Evolutionary conservation across 2,888 invertebrate species (phyloP).

Genomic region (Melanotus villosus): DNA sequence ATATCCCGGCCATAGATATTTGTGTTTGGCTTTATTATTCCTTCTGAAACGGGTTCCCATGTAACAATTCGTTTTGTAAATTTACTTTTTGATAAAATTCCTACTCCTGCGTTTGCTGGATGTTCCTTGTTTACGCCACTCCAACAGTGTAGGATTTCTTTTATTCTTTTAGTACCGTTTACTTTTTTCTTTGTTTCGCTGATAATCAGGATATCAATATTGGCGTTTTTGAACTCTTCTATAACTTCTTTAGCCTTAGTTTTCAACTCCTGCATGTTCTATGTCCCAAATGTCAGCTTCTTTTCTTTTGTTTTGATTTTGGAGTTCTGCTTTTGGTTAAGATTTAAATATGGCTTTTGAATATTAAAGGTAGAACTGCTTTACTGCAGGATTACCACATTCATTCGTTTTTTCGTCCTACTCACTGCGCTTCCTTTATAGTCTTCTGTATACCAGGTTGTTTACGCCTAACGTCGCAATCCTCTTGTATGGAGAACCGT

Average conservation of each 20-base stretch:
- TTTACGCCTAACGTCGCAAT: too few species aligned
- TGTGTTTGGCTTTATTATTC: background rate
- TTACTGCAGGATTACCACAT: too few species aligned
- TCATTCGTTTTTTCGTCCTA: too few species aligned
- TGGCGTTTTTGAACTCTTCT: background rate
- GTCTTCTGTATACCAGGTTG: too few species aligned
- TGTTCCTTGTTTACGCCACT: conserved; percentile 11
- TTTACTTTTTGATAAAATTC: background rate
- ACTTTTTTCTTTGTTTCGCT: conserved; percentile 9
- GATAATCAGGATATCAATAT: background rate
- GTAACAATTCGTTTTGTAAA: background rate
- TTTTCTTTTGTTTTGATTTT: background rate
- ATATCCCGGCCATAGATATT: conserved; percentile 2
- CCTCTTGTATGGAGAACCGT: too few species aligned
- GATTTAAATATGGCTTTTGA: conserved; percentile 6
- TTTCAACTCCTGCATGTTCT: background rate
- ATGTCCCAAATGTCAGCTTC: background rate
- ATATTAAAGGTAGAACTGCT: background rate
- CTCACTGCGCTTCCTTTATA: too few species aligned
- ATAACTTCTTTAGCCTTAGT: background rate
- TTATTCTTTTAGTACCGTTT: background rate
- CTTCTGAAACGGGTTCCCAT: background rate
- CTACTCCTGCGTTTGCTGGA: background rate
- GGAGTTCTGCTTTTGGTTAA: conserved; percentile 1
- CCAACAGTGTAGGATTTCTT: conserved; percentile 4